Evolutionary conservation across 2,797 vertebrate genomes (phyloP).

Genomic region (Galago senegalensis): DNA sequence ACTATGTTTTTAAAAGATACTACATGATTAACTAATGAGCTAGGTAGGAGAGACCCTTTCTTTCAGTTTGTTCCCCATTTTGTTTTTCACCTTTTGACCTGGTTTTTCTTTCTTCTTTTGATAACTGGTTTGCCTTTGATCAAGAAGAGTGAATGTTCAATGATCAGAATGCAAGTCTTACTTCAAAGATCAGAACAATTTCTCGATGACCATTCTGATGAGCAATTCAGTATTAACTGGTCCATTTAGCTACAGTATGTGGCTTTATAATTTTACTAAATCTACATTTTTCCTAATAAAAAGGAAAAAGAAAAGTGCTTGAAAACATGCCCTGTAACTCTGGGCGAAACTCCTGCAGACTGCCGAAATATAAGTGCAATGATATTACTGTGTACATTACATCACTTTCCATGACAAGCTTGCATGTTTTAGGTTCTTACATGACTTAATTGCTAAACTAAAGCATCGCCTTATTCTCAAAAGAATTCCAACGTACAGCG

Average conservation of each 20-base stretch:
- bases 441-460: conserved; percentile 49
- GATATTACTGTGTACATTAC: conserved; percentile 82
- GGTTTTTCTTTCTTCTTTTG: conserved; percentile 78
- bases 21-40: conserved; percentile 55
- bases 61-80: conserved; percentile 63
- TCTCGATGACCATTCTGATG: conserved; percentile 85
- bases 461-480: neutral
- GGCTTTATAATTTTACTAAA: neutral
- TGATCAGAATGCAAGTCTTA: conserved; percentile 84
- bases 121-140: conserved; percentile 74
- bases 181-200: conserved; percentile 86
- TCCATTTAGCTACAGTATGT: conserved; percentile 65
- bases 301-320: conserved; percentile 78
- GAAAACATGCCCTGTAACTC: conserved; percentile 84
- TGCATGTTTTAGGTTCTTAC: conserved; percentile 63
- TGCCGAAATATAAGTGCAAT: conserved; percentile 78
- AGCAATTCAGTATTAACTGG: conserved; percentile 86
- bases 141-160: conserved; percentile 72
- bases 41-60: conserved; percentile 20
- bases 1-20: neutral
- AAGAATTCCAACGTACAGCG: neutral
- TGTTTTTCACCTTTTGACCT: conserved; percentile 72
- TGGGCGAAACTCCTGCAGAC: conserved; percentile 81
- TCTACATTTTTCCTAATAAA: neutral
- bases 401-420: conserved; percentile 79